Evolutionary conservation across 2,113 vertebrate genomes (phyloP).

Genomic region (Gambusia affinis): DNA sequence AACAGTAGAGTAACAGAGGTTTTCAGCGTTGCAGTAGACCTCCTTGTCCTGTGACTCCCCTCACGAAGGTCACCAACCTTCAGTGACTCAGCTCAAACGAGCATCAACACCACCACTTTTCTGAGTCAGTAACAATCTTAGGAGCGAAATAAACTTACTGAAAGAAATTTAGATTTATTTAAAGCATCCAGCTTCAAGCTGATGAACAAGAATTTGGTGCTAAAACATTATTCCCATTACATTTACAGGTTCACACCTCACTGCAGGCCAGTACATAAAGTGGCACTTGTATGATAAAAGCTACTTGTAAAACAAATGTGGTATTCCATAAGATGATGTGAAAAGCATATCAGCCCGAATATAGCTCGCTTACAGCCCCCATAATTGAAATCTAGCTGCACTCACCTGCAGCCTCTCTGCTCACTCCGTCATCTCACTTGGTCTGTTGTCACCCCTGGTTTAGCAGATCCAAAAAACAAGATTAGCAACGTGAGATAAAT

Average conservation of each 20-base stretch:
- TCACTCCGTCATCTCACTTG: slow-evolving; percentile 5
- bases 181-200: slow-evolving; percentile 6
- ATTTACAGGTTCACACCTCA: slow-evolving; percentile 23
- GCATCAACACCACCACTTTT: not conserved
- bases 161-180: not conserved
- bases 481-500: not conserved
- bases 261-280: slow-evolving; percentile 40
- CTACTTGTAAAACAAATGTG: slow-evolving; percentile 38
- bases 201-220: slow-evolving; percentile 10
- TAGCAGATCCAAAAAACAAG: not conserved
- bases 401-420: slow-evolving; percentile 42
- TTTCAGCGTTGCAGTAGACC: not conserved
- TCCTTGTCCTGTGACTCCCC: not conserved
- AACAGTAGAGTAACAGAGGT: not conserved
- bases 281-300: slow-evolving; percentile 50
- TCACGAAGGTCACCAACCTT: not conserved
- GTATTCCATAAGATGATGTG: slow-evolving; percentile 46
- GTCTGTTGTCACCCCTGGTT: not conserved
- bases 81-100: not conserved
- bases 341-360: slow-evolving; percentile 59
- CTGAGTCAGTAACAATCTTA: not conserved
- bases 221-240: slow-evolving; percentile 17
- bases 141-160: not conserved
- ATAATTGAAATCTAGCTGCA: slow-evolving; percentile 36
- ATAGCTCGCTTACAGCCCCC: slow-evolving; percentile 39